Evolutionary conservation across 1,140 invertebrate species (phyloP).

Genomic region (Adelges cooleyi): DNA sequence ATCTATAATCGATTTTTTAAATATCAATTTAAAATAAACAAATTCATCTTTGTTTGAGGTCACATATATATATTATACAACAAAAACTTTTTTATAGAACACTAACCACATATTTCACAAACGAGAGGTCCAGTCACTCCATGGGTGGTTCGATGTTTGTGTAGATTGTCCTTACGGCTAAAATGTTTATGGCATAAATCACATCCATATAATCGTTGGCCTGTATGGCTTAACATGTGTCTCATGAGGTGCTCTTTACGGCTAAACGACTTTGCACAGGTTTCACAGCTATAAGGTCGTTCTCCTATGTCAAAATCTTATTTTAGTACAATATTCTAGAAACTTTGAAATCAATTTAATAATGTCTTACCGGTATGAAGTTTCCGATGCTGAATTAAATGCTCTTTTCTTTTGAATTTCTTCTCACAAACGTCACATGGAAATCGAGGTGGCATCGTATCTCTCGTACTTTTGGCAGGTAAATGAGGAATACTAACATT

Average conservation of each 20-base stretch:
- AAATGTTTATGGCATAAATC: slow-evolving; percentile 65
- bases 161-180: slow-evolving; percentile 61
- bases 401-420: slow-evolving; percentile 49
- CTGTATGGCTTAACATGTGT: slow-evolving; percentile 62
- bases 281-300: slow-evolving; percentile 54
- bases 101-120: slow-evolving; percentile 58
- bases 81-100: neutral
- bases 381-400: slow-evolving; percentile 50
- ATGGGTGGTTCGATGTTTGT: slow-evolving; percentile 57
- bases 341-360: neutral
- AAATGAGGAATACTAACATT: neutral
- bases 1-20: neutral
- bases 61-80: neutral
- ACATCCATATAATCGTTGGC: slow-evolving; percentile 60
- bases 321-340: no score
- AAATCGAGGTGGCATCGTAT: slow-evolving; percentile 15
- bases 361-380: slow-evolving; percentile 48
- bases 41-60: neutral
- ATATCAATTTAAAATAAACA: neutral
- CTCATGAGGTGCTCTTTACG: slow-evolving; percentile 58
- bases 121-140: slow-evolving; percentile 53
- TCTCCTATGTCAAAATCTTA: slow-evolving; percentile 46
- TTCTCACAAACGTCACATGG: slow-evolving; percentile 47
- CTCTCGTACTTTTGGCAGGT: neutral
- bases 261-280: slow-evolving; percentile 60